Evolutionary conservation across 1,140 invertebrate species (phyloP), one percentile per base, ranked within the genome.

Genomic region (Drosophila nebulosa): DNA sequence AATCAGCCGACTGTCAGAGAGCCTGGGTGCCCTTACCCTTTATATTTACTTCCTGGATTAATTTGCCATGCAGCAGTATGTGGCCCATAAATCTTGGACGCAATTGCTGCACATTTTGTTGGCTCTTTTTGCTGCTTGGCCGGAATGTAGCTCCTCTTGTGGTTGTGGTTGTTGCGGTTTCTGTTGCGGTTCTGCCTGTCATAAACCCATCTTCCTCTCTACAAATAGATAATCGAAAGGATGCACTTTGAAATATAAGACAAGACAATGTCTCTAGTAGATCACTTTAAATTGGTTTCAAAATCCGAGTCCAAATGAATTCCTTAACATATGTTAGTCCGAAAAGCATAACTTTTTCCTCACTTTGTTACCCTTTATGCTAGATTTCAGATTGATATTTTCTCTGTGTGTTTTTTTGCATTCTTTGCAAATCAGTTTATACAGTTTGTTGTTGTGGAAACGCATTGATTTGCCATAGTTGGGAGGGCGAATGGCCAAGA

Each of bases 41-140:
- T 9, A 16, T 21, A 21, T 63, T 35, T 53, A 64, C 60, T 64
- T 69, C 67, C 67, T 64, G 67, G 67, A 69, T 69, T 69, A 69
- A 69, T 69, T 69, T 69, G 67, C 67, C 67, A 69, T 64, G 61
- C 52, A 56, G 21, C 65, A 68, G 18, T 51, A 60, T 55, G 22
- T 35, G 55, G 61, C 46, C 39, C 65, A 68, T 68, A 68, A 68
- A 62, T 68, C 65, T 68, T 52, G n/a, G 14, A 39, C 59, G 39
- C 39, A 46, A 46, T 46, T 46, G 39, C 39, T 36, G 35, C 35
- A 24, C 32, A 32, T 59, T 59, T 26, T 7, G 57, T 36, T 59
- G n/a, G n/a, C n/a, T n/a, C n/a, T n/a, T n/a, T 9, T 21, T 7
- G 39, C 42, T 50, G 14, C 35, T 30, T 61, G 35, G 24, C 32